These are phyloP conservation scores for Rhodinocichla rosea DNA, from an alignment of 2,113 vertebrate genomes.

Conservation along the genomic window DNA sequence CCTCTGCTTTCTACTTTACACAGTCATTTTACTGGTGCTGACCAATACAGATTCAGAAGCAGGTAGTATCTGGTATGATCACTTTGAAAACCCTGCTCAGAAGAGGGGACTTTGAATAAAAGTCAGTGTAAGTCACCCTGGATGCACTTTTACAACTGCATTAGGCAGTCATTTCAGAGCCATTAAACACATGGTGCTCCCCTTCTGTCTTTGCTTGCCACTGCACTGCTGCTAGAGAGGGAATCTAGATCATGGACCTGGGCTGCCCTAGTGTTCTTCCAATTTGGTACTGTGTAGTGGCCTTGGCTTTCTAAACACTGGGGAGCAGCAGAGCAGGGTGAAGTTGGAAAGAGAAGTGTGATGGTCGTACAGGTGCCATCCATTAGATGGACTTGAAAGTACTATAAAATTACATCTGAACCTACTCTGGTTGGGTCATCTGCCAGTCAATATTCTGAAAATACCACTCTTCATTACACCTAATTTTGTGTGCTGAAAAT, in stretches of 20 bases:
- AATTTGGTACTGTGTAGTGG: accelerated
- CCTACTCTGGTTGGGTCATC: too few species aligned
- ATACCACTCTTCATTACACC: not conserved
- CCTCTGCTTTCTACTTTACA: not conserved
- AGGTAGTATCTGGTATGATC: not conserved
- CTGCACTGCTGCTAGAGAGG: accelerated
- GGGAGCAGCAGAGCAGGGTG: not conserved
- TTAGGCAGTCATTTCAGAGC: not conserved
- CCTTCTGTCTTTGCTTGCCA: not conserved
- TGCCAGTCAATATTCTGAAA: not conserved
- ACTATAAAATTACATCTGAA: not conserved
- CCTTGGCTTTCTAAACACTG: not conserved
- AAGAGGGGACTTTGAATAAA: not conserved
- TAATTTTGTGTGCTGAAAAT: not conserved
- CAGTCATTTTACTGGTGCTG: not conserved
- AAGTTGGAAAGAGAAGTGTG: not conserved
- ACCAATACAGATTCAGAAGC: not conserved
- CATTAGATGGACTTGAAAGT: not conserved
- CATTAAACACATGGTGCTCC: accelerated
- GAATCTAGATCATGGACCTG: not conserved
- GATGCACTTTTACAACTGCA: not conserved
- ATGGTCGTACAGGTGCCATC: not conserved
- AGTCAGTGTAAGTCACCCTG: not conserved
- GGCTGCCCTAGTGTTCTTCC: accelerated
- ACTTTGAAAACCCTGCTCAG: not conserved